Evolutionary conservation across 2,797 vertebrate genomes (phyloP).

Genomic region (Rhinella marina): DNA sequence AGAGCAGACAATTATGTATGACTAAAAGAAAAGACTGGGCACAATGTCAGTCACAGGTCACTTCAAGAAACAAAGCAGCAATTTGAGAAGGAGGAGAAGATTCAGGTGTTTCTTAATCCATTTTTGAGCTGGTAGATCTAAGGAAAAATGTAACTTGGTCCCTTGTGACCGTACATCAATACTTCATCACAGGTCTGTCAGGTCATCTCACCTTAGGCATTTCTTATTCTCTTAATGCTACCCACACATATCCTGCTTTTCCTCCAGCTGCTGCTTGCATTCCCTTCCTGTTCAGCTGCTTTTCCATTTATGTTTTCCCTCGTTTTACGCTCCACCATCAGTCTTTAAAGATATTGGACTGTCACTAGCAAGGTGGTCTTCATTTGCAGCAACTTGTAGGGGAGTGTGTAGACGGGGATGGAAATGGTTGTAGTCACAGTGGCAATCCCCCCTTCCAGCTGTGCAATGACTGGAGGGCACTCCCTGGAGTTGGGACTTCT

Average conservation of each 20-base stretch:
- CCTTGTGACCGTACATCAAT: background rate
- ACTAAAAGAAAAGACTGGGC: background rate
- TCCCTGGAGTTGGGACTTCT: too few species aligned
- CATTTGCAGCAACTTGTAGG: too few species aligned
- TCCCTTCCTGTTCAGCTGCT: background rate
- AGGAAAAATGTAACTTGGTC: background rate
- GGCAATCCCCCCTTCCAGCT: too few species aligned
- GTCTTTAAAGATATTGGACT: background rate
- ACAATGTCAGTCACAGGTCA: background rate
- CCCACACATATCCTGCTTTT: background rate
- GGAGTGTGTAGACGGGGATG: too few species aligned
- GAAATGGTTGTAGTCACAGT: too few species aligned
- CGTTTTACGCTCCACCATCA: background rate
- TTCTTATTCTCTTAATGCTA: background rate
- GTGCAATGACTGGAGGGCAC: too few species aligned
- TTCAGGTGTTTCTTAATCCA: background rate
- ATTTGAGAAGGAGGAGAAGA: background rate
- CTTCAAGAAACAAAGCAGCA: background rate
- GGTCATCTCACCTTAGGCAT: background rate
- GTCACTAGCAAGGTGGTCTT: background rate
- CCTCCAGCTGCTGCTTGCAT: background rate
- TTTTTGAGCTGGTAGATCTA: background rate
- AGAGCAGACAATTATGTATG: conserved; percentile 4
- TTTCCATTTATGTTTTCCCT: background rate
- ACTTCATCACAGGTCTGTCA: background rate